These are phyloP conservation scores for Omphaloscelis lunosa DNA, from an alignment of 2,888 invertebrate genomes.

Conservation along the genomic window DNA sequence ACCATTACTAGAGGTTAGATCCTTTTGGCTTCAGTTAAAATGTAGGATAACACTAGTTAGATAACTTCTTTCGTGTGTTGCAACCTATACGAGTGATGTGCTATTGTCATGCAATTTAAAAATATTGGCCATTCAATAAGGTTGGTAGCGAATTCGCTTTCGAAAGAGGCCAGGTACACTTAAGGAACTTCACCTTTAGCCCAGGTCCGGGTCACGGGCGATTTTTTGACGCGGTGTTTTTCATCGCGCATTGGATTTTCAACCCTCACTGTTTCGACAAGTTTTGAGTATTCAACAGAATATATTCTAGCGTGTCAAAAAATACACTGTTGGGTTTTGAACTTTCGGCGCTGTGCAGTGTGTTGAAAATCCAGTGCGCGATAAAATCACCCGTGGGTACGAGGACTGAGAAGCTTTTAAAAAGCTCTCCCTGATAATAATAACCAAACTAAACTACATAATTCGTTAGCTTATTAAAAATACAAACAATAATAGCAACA, in stretches of 20 bases:
- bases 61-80: background rate
- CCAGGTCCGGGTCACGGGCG: too few species aligned
- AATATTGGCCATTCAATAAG: background rate
- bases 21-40: background rate
- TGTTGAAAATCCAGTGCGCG: background rate
- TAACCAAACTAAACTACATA: background rate
- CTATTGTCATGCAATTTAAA: background rate
- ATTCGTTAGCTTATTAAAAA: slow-evolving; percentile 11
- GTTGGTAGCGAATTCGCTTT: background rate
- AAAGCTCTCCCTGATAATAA: background rate
- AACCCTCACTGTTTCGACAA: background rate
- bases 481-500: slow-evolving; percentile 2
- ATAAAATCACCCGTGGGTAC: background rate
- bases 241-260: background rate
- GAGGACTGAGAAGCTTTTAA: background rate
- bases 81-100: background rate
- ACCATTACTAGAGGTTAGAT: background rate
- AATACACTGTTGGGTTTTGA: background rate
- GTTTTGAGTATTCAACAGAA: background rate
- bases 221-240: background rate
- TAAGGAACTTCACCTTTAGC: background rate
- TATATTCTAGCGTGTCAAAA: background rate
- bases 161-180: background rate
- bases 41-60: background rate
- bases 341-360: background rate